Evolutionary conservation across 2,888 invertebrate species (phyloP).

Genomic region (Luffia ferchaultella): DNA sequence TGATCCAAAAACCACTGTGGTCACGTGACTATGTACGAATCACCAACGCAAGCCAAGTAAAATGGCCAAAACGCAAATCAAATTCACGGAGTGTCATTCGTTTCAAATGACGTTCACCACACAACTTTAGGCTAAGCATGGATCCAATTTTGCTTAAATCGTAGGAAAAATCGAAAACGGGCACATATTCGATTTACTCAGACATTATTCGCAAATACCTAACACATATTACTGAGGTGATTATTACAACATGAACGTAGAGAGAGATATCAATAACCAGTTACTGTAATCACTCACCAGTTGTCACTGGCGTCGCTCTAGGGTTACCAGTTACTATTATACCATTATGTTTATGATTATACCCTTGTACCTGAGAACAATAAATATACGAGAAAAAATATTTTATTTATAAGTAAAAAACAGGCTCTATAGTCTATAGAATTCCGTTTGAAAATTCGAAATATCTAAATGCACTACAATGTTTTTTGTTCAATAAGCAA

Average conservation of each 20-base stretch:
- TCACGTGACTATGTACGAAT: slow-evolving; percentile 67
- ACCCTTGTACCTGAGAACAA: too few species aligned
- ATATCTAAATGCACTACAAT: too few species aligned
- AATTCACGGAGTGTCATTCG: slow-evolving; percentile 60
- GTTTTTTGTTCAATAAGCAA: too few species aligned
- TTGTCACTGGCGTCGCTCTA: slow-evolving; percentile 39
- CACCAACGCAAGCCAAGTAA: slow-evolving; percentile 66
- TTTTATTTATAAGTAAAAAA: too few species aligned
- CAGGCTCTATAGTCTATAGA: too few species aligned
- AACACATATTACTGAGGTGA: slow-evolving; percentile 49
- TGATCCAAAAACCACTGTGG: slow-evolving; percentile 60
- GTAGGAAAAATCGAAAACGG: slow-evolving; percentile 38
- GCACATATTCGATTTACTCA: slow-evolving; percentile 34
- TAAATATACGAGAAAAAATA: too few species aligned
- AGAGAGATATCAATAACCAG: slow-evolving; percentile 61
- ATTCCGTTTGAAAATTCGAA: too few species aligned
- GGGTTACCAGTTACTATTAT: too few species aligned
- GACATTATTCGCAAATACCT: slow-evolving; percentile 24
- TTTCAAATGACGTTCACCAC: slow-evolving; percentile 52
- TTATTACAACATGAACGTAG: slow-evolving; percentile 48
- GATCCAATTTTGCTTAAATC: slow-evolving; percentile 31
- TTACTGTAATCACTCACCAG: slow-evolving; percentile 43
- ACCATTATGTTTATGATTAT: too few species aligned
- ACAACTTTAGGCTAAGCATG: slow-evolving; percentile 49
- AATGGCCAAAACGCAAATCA: slow-evolving; percentile 67